These are phyloP conservation scores for Lophotriccus pileatus DNA, from an alignment of 2,797 vertebrate species.

Conservation along the genomic window DNA sequence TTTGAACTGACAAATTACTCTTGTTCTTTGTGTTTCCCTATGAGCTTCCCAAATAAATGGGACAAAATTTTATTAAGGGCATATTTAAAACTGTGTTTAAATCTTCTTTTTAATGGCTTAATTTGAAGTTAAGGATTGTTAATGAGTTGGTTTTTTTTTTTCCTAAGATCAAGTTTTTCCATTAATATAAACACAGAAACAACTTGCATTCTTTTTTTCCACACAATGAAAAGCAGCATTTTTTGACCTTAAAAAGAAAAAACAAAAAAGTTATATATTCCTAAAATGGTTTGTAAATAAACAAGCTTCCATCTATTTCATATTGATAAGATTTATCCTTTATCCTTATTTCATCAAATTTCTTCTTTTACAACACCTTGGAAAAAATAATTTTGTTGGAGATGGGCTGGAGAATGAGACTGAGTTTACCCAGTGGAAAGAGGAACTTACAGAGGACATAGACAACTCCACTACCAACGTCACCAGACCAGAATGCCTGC, in stretches of 20 bases:
- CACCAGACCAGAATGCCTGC: too few relatives aligned
- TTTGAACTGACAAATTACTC: not conserved
- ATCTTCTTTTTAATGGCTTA: not conserved
- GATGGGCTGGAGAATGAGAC: too few relatives aligned
- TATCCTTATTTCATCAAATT: not conserved
- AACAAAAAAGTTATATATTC: not conserved
- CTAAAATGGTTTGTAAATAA: not conserved
- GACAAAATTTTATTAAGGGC: not conserved
- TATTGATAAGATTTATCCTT: not conserved
- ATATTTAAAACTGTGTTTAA: not conserved
- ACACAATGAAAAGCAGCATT: not conserved
- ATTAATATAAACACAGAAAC: not conserved
- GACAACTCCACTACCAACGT: too few relatives aligned
- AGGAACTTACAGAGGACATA: too few relatives aligned
- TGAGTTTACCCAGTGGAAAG: too few relatives aligned
- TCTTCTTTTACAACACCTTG: not conserved
- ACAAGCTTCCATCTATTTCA: not conserved
- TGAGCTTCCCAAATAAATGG: not conserved
- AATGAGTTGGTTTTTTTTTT: not conserved
- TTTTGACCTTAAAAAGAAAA: not conserved
- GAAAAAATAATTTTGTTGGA: not conserved
- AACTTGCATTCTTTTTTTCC: not conserved
- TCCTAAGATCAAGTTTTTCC: not conserved
- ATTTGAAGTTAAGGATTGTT: constrained; percentile 1
- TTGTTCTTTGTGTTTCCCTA: not conserved